A percentile compares a stretch with the other conserved stretches of the same genome.
Evolutionary conservation across 2,888 invertebrate species (phyloP).

Genomic region (Macrophya alboannulata): DNA sequence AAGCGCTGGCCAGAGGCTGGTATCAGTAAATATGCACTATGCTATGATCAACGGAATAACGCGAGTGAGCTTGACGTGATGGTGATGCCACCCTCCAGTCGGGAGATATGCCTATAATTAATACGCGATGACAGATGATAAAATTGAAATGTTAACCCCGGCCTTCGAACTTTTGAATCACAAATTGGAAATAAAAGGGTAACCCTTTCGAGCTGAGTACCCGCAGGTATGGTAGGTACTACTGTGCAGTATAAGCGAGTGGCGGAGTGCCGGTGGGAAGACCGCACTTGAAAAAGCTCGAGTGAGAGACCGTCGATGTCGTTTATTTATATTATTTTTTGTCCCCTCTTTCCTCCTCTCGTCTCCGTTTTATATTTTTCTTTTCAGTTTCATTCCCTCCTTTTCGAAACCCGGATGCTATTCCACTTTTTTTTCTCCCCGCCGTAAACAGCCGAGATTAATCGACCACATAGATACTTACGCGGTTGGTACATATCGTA

Average conservation of each 20-base stretch:
- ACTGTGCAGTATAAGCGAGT: not conserved
- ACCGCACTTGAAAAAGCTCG: conserved; percentile 33
- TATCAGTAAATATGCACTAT: not conserved
- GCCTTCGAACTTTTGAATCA: conserved; percentile 36
- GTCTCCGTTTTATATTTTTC: conserved; percentile 50
- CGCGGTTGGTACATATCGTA: not conserved
- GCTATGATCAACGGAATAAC: conserved; percentile 23
- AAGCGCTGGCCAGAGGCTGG: not conserved
- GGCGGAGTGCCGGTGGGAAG: not conserved
- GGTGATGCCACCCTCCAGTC: not conserved
- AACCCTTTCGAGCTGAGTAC: conserved; percentile 17
- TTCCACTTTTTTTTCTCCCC: not conserved
- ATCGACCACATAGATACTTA: conserved; percentile 28
- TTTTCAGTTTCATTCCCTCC: conserved; percentile 23
- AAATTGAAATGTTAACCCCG: conserved; percentile 43
- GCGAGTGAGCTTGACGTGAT: not conserved
- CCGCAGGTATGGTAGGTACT: conserved; percentile 7
- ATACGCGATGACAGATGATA: conserved; percentile 50
- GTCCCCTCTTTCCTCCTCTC: conserved; percentile 23
- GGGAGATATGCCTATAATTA: conserved; percentile 35
- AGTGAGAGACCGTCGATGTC: conserved; percentile 18
- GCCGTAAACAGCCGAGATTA: conserved; percentile 36
- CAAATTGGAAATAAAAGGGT: conserved; percentile 39
- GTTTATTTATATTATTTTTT: conserved; percentile 34
- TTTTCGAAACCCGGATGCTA: not conserved